Percentiles rank a stretch among this genome's conserved stretches.
These are phyloP conservation scores for Nesometra sesokonis DNA, from an alignment of 35 echinoderm and acorn worm genomes.

Conservation along the genomic window DNA sequence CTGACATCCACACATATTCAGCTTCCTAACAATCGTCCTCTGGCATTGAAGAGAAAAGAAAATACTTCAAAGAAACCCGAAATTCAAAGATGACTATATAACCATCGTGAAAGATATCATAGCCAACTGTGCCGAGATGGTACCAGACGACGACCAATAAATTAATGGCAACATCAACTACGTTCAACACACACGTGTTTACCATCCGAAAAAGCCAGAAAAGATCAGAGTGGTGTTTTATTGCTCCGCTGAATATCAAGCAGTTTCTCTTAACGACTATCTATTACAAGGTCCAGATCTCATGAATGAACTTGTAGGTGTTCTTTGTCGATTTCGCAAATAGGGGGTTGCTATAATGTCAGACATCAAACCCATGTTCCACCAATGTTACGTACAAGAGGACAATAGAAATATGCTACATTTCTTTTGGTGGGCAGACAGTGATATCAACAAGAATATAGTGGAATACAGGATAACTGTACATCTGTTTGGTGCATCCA, in stretches of 20 bases:
- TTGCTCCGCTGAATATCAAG: slow-evolving; percentile 15
- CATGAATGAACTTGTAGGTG: not conserved
- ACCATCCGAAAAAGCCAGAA: not conserved
- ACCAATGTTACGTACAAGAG: slow-evolving; percentile 1
- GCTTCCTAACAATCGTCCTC: not conserved
- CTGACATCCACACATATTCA: not conserved
- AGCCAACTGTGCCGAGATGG: not conserved
- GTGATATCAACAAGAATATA: not conserved
- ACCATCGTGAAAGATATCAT: slow-evolving; percentile 26
- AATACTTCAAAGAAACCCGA: not conserved
- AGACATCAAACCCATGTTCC: slow-evolving; percentile 38
- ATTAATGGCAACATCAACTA: not conserved
- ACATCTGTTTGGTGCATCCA: not conserved
- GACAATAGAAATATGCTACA: not conserved
- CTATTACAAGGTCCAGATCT: slow-evolving; percentile 6
- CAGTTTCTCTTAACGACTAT: not conserved
- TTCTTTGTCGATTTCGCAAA: slow-evolving; percentile 8
- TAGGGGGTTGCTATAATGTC: not conserved
- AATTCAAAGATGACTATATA: slow-evolving; percentile 13
- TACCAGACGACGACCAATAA: not conserved
- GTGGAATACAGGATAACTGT: not conserved
- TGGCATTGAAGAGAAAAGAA: not conserved
- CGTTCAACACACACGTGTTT: not conserved
- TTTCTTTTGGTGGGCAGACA: not conserved
- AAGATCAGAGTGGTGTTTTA: not conserved